Evolutionary conservation across 2,888 invertebrate species (phyloP), one percentile per base, ranked within the genome.

Genomic region (Priocnemis perturbator): DNA sequence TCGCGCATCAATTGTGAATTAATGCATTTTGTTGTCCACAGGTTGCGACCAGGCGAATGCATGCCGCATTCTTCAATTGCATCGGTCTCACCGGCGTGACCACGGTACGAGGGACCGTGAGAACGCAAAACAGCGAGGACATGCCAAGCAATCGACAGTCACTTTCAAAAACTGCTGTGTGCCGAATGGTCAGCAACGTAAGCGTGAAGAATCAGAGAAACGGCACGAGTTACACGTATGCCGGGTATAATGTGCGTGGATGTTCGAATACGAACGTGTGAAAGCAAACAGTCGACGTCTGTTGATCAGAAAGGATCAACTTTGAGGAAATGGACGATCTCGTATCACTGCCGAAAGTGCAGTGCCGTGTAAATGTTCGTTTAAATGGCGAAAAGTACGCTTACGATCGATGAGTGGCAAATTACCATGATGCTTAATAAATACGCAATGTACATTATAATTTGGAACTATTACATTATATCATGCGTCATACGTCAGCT

Each of bases 41-140:
- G 90, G 88, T 89, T 47, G 89, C 90, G 21, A 89, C 88, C 14
- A 85, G 86, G 62, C 83, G 88, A 52, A 90, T 90, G 90, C 85
- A 88, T 71, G 75, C 85, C 23, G 86, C 86, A 2, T 71, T 88
- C 0, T 76, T 84, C 64, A 69, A 67, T n/a, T 77, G 71, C 48
- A 60, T 73, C 0, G 67, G 66, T 20, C 7, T 58, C 45, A 15
- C 81, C 81, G 26, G 67, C 85, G 85, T 69, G 77, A 83, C 60
- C 64, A 81, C 60, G 70, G 84, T 63, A 3, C 52, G 30, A 15
- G 37, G 45, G 23, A 58, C 64, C 15, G 58, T 3, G 4, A 58
- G 26, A 45, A 37, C 55, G 2, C 50, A 47, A 3, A 67, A 45
- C 53, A 67, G 67, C 67, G 71, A 64, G 47, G 69, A 70, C 4